phyloP scores from a whole-genome alignment of 2,888 invertebrate species.

The Pocota personata region DNA sequence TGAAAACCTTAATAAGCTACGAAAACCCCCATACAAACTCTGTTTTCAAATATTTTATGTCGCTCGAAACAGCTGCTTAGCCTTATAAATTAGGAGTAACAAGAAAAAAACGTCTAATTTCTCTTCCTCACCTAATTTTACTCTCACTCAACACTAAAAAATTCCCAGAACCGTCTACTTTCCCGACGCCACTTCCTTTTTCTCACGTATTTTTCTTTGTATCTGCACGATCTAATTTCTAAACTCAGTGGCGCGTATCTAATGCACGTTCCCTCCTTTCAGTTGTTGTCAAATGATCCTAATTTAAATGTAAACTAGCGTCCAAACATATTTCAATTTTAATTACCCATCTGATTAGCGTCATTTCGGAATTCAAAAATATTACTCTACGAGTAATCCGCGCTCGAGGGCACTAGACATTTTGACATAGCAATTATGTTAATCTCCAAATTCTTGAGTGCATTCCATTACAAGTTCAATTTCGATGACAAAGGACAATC shows the following conservation, averaged over 20 bases:
- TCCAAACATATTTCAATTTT: conserved; percentile 53
- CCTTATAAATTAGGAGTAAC: too few species aligned
- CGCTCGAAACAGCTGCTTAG: too few species aligned
- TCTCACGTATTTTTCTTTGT: conserved; percentile 21
- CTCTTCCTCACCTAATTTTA: too few species aligned
- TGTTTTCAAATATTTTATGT: too few species aligned
- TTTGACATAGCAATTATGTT: conserved; percentile 60
- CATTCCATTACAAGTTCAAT: conserved; percentile 37
- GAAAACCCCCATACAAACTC: too few species aligned
- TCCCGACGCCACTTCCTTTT: conserved; percentile 13
- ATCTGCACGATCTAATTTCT: conserved; percentile 46
- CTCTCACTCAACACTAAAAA: too few species aligned
- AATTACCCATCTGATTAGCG: conserved; percentile 65
- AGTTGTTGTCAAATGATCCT: conserved; percentile 28
- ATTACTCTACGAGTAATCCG: background rate
- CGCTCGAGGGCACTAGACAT: conserved; percentile 15
- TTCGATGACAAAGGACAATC: conserved; percentile 54
- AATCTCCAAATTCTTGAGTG: conserved; percentile 37
- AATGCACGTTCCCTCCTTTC: conserved; percentile 8
- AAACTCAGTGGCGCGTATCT: conserved; percentile 56
- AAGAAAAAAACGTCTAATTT: too few species aligned
- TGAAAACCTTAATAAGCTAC: too few species aligned
- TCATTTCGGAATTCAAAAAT: conserved; percentile 9
- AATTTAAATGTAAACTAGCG: conserved; percentile 34
- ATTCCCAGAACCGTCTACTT: background rate